These are phyloP conservation scores for Myzus persicae DNA, from an alignment of 1,140 invertebrate genomes.

Conservation along the genomic window DNA sequence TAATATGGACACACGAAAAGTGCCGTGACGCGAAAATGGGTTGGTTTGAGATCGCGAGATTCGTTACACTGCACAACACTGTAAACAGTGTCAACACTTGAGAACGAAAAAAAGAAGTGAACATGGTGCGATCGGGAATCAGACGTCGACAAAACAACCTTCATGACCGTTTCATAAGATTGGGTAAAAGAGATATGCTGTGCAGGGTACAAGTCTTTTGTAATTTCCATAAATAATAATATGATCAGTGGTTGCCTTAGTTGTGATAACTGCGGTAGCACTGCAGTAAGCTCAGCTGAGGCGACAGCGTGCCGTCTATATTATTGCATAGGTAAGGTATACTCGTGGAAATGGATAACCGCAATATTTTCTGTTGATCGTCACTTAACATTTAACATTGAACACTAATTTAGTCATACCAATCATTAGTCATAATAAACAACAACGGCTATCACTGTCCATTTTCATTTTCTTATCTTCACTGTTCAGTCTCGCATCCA, in stretches of 20 bases:
- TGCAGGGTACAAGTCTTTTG: no score
- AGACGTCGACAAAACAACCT: background rate
- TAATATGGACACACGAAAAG: background rate
- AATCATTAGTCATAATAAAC: background rate
- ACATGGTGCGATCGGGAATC: background rate
- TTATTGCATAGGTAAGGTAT: background rate
- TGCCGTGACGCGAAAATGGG: background rate
- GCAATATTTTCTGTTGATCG: background rate
- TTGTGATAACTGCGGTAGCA: background rate
- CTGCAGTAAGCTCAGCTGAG: no score
- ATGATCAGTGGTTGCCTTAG: background rate
- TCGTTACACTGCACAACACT: background rate
- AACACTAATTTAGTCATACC: background rate
- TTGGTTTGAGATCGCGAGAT: background rate
- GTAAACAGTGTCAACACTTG: background rate
- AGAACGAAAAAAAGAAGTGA: background rate
- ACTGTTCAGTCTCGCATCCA: no score
- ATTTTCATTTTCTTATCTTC: no score
- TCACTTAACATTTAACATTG: background rate
- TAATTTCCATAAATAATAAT: background rate
- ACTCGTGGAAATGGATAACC: background rate
- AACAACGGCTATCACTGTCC: no score
- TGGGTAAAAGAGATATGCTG: no score
- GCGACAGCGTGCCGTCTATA: background rate
- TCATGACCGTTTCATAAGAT: background rate